Base-by-base conservation (phyloP, 2,797 vertebrate genomes). In the Lateolabrax maculatus region DNA sequence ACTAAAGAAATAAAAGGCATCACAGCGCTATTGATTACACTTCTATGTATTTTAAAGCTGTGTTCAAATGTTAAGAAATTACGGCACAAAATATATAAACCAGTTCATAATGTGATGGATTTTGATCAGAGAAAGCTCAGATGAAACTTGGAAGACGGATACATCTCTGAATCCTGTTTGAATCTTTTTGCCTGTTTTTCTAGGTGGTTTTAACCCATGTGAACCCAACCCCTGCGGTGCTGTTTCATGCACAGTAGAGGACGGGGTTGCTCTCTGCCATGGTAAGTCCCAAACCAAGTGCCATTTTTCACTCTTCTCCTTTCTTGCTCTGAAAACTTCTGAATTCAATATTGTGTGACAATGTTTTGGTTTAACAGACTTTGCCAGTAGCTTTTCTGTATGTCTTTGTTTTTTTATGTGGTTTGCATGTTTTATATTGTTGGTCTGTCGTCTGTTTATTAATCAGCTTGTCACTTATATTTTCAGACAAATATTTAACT, bases 141-240 rank as follows among this genome's bases (percentile, higher is more conserved):
- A 48, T 57, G 16, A 25, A 43, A 34, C 29, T 23, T n/a, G 25
- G 11, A 31, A 31, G 25, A 36, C 6, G 10, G 15, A 49, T 8
- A 5, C 23, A 6, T 11, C 7, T 39, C 7, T 46, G 51, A 9
- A 29, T 68, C 12, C 1, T 16, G 2, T 64, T 25, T 71, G 9
- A 76, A 43, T 71, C 1, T 21, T 53, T 44, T 0, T 7, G 15
- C 29, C 27, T 68, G 16, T 63, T 43, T 65, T 36, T 75, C n/a
- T 10, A 88, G 95, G 71, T 81, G 78, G n/a, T 3, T 4, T 83
- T 31, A 79, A 94, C 85, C 93, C 88, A 15, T 95, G 95, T 90
- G 81, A 94, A 6, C 87, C 94, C 7, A 95, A 94, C 71, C 90
- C 86, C 4, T 94, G 94, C 69, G 93, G 93, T 8, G 25, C 69